phyloP scores from a whole-genome alignment of 2,888 invertebrate genomes.

The Chrysolina haemoptera region DNA sequence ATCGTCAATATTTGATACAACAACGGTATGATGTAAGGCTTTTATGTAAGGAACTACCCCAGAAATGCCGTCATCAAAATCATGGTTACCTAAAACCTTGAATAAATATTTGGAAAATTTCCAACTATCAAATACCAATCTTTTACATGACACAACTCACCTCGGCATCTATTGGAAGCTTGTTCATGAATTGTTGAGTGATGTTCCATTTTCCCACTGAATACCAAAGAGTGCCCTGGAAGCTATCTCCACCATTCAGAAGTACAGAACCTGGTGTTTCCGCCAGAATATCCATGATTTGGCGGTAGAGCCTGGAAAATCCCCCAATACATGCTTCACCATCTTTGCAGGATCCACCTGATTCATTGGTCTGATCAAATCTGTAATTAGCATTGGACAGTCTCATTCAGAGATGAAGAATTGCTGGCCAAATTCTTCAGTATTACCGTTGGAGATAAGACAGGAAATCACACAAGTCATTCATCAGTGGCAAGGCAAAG shows the following conservation, averaged over 20 bases:
- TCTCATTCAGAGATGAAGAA: no score
- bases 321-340: conserved; percentile 78
- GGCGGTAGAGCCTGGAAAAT: conserved; percentile 77
- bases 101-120: conserved; percentile 38
- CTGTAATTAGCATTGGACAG: conserved; percentile 33
- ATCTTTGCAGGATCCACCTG: conserved; percentile 55
- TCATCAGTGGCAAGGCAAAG: no score
- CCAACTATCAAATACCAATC: no score
- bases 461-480: no score
- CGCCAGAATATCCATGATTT: conserved; percentile 70
- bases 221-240: conserved; percentile 90
- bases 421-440: no score
- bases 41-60: conserved; percentile 82
- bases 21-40: conserved; percentile 76
- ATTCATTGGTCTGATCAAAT: conserved; percentile 48
- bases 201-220: conserved; percentile 81
- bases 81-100: conserved; percentile 89
- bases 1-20: conserved; percentile 85
- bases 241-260: conserved; percentile 88
- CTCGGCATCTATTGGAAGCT: conserved; percentile 83
- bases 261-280: conserved; percentile 75
- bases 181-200: conserved; percentile 83
- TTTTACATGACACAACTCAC: conserved; percentile 69
- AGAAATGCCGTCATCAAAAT: conserved; percentile 84
- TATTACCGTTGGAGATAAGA: no score